Evolutionary conservation across 2,888 invertebrate genomes (phyloP), one percentile per base, ranked within the genome.

Genomic region (Hypena proboscidalis): DNA sequence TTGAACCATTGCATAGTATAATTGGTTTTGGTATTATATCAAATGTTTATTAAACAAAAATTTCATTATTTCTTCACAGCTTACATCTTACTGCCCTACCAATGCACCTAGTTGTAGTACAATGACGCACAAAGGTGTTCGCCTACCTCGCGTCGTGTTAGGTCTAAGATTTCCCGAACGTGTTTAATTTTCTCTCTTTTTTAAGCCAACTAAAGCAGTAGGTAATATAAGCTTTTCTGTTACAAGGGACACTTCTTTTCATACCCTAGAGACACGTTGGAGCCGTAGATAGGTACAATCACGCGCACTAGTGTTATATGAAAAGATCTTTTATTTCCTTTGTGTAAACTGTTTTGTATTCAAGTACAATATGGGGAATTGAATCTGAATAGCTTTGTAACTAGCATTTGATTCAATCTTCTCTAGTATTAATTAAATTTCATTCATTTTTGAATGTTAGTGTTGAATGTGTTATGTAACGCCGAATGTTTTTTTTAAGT

Each of bases 231-330:
- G 72, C 72, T 67, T 65, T 68, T 65, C 69, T 59, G 62, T 65
- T 74, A 56, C 48, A 62, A 66, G 57, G 70, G 74, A 77, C 76
- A 75, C 76, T 77, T 74, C 73, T 68, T 72, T 77, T 81, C 76
- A 78, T 81, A 72, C 78, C 72, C 79, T 7, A 14, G 81, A 72
- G 80, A 80, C 73, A 51, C 66, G 69, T 74, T 63, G 62, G 66
- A 49, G 59, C 51, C 42, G 43, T 60, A 57, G 66, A 69, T 65
- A 60, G 56, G 73, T 76, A 78, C 74, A 74, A 67, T 66, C 72
- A 56, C 41, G 66, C 40, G 50, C 70, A 64, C 65, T 74, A 73
- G 65, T 67, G 69, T 58, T 66, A 50, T 59, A 63, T 62, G 58
- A 51, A 69, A 71, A 61, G 57, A 63, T 54, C 58, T 52, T 62